Evolutionary conservation across 2,888 invertebrate species (phyloP).

Genomic region (Malachius bipustulatus): DNA sequence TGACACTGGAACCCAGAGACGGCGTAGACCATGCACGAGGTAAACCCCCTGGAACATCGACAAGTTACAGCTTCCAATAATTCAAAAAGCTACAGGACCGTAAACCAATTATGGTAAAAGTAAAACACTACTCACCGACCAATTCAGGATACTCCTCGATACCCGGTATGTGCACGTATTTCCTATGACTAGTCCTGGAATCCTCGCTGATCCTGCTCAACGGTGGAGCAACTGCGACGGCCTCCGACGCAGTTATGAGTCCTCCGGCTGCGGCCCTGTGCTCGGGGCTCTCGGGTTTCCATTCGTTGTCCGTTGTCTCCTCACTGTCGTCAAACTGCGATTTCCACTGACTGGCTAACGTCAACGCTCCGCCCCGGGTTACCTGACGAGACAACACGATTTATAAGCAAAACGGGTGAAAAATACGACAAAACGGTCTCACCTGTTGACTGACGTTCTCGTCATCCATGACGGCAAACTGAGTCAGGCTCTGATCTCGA

Average conservation of each 20-base stretch:
- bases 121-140: constrained; percentile 30
- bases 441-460: constrained; percentile 83
- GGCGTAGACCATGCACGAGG: constrained; percentile 37
- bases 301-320: constrained; percentile 87
- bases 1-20: constrained; percentile 39
- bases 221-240: constrained; percentile 26
- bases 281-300: constrained; percentile 72
- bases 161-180: constrained; percentile 66
- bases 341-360: constrained; percentile 89
- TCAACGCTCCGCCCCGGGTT: constrained; percentile 69
- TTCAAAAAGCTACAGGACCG: no score
- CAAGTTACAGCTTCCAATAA: no score
- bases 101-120: background rate
- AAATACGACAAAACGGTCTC: constrained; percentile 14
- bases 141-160: constrained; percentile 66
- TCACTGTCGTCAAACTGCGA: constrained; percentile 94
- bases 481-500: constrained; percentile 74
- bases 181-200: constrained; percentile 37
- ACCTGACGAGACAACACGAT: constrained; percentile 11
- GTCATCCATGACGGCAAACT: constrained; percentile 87
- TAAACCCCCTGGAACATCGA: constrained; percentile 29
- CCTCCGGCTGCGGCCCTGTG: constrained; percentile 30
- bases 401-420: constrained; percentile 1
- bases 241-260: constrained; percentile 27
- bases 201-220: constrained; percentile 42